A percentile compares a stretch with the other conserved stretches of the same genome.
These are phyloP conservation scores for Onychorhynchus coronatus DNA, from an alignment of 2,113 vertebrate genomes.

Conservation along the genomic window DNA sequence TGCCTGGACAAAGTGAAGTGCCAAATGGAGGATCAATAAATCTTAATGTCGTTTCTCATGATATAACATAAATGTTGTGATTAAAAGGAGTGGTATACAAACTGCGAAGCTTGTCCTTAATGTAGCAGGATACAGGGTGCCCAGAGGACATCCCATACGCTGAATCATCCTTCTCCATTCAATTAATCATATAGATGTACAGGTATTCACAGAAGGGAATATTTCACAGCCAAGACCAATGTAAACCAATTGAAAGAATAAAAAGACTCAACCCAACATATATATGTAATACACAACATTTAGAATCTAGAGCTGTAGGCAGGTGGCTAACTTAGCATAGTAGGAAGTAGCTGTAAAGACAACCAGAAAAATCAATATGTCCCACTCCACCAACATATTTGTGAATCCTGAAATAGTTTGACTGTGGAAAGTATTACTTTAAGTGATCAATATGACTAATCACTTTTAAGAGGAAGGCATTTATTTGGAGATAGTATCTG, in stretches of 20 bases:
- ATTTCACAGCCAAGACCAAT: neutral
- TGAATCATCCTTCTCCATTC: neutral
- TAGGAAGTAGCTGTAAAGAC: neutral
- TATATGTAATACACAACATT: neutral
- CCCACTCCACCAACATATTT: neutral
- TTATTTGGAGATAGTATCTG: neutral
- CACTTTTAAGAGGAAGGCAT: neutral
- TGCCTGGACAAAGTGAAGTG: neutral
- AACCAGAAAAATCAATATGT: neutral
- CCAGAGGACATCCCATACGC: neutral
- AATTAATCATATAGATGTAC: neutral
- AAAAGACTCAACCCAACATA: neutral
- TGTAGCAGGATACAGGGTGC: neutral
- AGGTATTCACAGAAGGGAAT: neutral
- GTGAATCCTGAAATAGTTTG: neutral
- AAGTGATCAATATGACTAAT: neutral
- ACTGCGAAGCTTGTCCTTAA: neutral
- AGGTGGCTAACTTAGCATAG: neutral
- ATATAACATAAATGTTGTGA: neutral
- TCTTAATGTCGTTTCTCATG: neutral
- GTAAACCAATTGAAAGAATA: neutral
- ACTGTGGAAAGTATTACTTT: neutral
- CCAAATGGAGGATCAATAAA: neutral
- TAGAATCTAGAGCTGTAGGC: neutral
- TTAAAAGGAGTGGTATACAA: neutral